Evolutionary conservation across 2,797 vertebrate species (phyloP).

Genomic region (Coregonus suidteri): DNA sequence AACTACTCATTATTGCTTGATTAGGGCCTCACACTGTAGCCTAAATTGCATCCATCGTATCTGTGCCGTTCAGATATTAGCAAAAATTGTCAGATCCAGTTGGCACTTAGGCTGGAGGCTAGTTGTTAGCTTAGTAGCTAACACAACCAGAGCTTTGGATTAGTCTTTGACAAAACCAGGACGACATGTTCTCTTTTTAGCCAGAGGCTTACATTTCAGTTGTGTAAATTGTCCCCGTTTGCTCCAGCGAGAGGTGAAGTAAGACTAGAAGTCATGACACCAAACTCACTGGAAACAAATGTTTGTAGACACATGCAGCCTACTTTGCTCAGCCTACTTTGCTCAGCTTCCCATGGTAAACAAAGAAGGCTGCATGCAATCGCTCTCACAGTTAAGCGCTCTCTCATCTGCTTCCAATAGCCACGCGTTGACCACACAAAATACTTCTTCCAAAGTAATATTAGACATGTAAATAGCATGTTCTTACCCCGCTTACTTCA

Average conservation of each 20-base stretch:
- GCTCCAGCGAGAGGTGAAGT: background rate
- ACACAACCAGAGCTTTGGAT: background rate
- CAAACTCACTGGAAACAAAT: background rate
- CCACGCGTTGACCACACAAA: slow-evolving; percentile 11
- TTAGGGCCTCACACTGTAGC: background rate
- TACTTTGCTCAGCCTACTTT: slow-evolving; percentile 14
- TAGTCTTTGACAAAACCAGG: background rate
- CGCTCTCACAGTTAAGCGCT: slow-evolving; percentile 44
- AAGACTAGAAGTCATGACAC: background rate
- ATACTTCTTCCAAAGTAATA: slow-evolving; percentile 8
- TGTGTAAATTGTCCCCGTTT: background rate
- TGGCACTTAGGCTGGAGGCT: slow-evolving; percentile 17
- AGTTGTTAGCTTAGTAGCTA: background rate
- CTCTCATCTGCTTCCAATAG: slow-evolving; percentile 62
- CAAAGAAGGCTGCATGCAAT: slow-evolving; percentile 63
- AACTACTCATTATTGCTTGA: background rate
- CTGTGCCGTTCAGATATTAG: slow-evolving; percentile 32
- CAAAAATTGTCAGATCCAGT: slow-evolving; percentile 57
- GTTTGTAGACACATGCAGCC: background rate
- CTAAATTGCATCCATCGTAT: background rate
- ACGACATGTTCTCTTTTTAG: background rate
- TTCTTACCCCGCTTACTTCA: slow-evolving; percentile 48
- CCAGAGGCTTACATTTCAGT: background rate
- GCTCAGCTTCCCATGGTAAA: slow-evolving; percentile 65
- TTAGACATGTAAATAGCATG: slow-evolving; percentile 2